phyloP scores from a whole-genome alignment of 1,140 invertebrate species.

The Physella acuta region DNA sequence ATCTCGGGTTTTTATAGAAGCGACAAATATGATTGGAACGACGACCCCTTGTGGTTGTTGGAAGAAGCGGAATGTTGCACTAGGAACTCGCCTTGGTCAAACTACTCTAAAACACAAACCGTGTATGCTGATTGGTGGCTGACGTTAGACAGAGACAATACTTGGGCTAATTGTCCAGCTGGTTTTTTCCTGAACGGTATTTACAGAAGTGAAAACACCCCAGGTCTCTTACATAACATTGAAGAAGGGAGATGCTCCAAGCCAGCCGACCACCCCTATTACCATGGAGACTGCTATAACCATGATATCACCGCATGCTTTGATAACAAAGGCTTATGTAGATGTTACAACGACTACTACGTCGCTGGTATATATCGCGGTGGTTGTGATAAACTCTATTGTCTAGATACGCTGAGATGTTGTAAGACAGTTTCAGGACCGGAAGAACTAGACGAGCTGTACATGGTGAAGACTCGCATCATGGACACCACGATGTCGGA shows the following conservation, averaged over 20 bases:
- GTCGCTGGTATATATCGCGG: constrained; percentile 1
- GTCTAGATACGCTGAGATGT: background rate
- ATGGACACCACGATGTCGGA: constrained; percentile 13
- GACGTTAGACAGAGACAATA: background rate
- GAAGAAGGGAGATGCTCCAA: constrained; percentile 5
- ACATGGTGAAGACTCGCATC: background rate
- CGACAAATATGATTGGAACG: background rate
- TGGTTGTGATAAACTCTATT: background rate
- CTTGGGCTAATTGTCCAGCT: background rate
- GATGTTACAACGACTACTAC: background rate
- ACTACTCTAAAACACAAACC: background rate
- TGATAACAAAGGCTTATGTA: background rate
- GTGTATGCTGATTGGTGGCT: background rate
- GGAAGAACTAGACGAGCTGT: background rate
- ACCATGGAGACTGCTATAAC: background rate
- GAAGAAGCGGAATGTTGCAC: background rate
- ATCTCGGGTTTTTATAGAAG: background rate
- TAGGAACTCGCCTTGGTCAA: background rate
- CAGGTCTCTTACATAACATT: background rate
- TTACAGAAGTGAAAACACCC: background rate
- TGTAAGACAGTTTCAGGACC: background rate
- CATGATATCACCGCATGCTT: background rate
- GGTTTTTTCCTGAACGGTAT: constrained; percentile 7
- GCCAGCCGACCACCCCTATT: background rate
- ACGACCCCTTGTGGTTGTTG: constrained; percentile 1